A percentile compares a stretch with the other conserved stretches of the same genome.
Evolutionary conservation across 2,113 vertebrate genomes (phyloP).

Genomic region (Pseudorasbora parva): DNA sequence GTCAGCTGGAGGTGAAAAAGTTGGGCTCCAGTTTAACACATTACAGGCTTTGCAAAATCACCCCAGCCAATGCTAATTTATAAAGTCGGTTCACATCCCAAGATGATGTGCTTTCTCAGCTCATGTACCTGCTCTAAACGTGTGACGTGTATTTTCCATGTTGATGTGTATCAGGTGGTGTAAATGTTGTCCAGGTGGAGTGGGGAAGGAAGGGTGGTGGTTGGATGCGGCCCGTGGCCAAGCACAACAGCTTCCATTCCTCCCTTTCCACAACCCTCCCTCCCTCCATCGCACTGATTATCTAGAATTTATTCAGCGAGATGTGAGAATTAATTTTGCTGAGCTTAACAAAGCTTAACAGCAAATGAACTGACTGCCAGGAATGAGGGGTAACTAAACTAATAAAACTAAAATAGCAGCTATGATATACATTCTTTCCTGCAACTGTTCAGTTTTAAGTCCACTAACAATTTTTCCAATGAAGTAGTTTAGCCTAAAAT

Average conservation of each 20-base stretch:
- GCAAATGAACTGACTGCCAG: slow-evolving; percentile 15
- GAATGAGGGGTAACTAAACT: not conserved
- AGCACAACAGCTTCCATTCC: slow-evolving; percentile 2
- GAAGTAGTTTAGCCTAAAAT: not conserved
- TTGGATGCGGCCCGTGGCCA: slow-evolving; percentile 31
- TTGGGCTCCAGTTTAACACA: slow-evolving; percentile 13
- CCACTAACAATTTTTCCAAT: not conserved
- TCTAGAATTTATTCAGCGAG: slow-evolving; percentile 30
- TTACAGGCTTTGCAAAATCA: slow-evolving; percentile 4
- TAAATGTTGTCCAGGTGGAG: slow-evolving; percentile 37
- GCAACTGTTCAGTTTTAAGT: not conserved
- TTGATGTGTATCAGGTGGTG: slow-evolving; percentile 34
- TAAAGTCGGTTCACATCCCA: not conserved
- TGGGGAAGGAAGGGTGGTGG: slow-evolving; percentile 48
- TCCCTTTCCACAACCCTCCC: slow-evolving; percentile 40
- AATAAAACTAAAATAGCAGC: not conserved
- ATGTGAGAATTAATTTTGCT: slow-evolving; percentile 33
- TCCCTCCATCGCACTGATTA: slow-evolving; percentile 38
- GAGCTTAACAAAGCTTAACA: not conserved
- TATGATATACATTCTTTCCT: not conserved
- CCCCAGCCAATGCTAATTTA: not conserved
- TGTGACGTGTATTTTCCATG: slow-evolving; percentile 35
- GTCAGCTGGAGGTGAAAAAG: slow-evolving; percentile 15
- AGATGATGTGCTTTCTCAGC: not conserved
- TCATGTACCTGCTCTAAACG: slow-evolving; percentile 5